Evolutionary conservation across 2,113 vertebrate genomes (phyloP), one percentile per base, ranked within the genome.

Genomic region (Todiramphus chloris): DNA sequence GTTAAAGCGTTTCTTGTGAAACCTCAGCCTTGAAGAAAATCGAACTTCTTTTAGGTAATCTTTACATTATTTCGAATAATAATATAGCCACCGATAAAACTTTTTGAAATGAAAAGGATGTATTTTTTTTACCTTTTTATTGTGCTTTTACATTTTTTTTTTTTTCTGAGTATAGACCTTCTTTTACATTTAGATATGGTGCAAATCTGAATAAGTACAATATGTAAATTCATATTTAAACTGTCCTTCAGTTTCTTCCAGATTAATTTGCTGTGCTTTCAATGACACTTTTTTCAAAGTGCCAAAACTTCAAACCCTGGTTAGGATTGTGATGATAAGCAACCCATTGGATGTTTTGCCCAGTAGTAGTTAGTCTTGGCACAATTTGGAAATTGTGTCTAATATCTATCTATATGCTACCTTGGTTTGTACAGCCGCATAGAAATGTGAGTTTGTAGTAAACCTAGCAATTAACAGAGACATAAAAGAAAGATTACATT

Each of bases 321-420:
- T 75, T 86, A 46, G 48, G n/a, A 73, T 1, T 55, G 51, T 75
- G 37, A 60, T 74, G 46, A 64, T 83, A 91, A 92, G 68, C 30
- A 91, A 41, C 20, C 43, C 16, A 14, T 37, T 0, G 0, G 83
- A 76, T 80, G 53, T 83, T 84, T 75, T 59, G 73, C 86, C 93
- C 76, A 58, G 79, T 19, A 87, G 79, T 13, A 83, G 50, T 94
- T 88, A 76, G 30, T 94, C 63, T 79, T 93, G 92, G 63, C 82
- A 85, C 43, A 11, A 21, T 35, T 27, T 77, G 68, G 90, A 83
- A 90, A 83, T 17, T 80, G 11, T 74, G 41, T 69, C 78, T 90
- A 62, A 67, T 85, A 88, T 35, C 63, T 90, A 27, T 67, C 67
- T 59, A 46, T 46, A 19, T 46, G 28, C 59, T 91, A 28, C 75